A percentile compares a stretch with the other conserved stretches of the same genome.
Conservation (phyloP, 2,888 invertebrate species). For the Neoaliturus tenellus region DNA sequence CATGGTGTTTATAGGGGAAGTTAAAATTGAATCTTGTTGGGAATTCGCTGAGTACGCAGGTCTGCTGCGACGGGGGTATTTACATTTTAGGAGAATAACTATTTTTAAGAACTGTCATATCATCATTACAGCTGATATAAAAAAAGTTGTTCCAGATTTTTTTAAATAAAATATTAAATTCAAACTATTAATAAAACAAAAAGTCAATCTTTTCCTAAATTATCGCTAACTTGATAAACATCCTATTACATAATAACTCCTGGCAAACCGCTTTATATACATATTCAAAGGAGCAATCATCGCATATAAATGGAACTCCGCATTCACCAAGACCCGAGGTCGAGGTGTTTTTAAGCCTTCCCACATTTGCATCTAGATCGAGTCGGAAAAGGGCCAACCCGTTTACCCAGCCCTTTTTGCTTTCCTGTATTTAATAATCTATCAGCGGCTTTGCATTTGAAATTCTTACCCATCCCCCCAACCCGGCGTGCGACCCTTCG, state of each 20-base stretch:
- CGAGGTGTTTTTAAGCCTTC: constrained; percentile 43
- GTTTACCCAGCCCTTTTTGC: constrained; percentile 43
- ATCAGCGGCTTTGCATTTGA: constrained; percentile 47
- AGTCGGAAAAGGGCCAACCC: constrained; percentile 49
- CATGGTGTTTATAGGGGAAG: too few relatives aligned
- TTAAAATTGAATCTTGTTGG: too few relatives aligned
- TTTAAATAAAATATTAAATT: too few relatives aligned
- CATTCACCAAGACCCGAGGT: not conserved
- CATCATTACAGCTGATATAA: too few relatives aligned
- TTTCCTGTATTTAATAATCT: constrained; percentile 49
- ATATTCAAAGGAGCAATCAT: constrained; percentile 43
- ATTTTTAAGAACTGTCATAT: too few relatives aligned
- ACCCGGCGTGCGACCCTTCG: not conserved
- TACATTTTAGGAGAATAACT: too few relatives aligned
- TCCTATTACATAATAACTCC: not conserved
- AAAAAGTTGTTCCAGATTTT: too few relatives aligned
- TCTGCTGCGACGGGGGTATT: too few relatives aligned
- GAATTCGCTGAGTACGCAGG: too few relatives aligned
- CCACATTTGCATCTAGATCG: constrained; percentile 49
- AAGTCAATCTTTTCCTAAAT: too few relatives aligned
- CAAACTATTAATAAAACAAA: too few relatives aligned
- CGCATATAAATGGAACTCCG: constrained; percentile 8
- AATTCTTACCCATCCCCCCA: constrained; percentile 23
- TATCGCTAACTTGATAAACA: not conserved
- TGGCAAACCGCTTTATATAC: not conserved